A percentile compares a stretch with the other conserved stretches of the same genome.
These are phyloP conservation scores for Harmothoe impar DNA, from an alignment of 2,888 invertebrate species.

Conservation along the genomic window DNA sequence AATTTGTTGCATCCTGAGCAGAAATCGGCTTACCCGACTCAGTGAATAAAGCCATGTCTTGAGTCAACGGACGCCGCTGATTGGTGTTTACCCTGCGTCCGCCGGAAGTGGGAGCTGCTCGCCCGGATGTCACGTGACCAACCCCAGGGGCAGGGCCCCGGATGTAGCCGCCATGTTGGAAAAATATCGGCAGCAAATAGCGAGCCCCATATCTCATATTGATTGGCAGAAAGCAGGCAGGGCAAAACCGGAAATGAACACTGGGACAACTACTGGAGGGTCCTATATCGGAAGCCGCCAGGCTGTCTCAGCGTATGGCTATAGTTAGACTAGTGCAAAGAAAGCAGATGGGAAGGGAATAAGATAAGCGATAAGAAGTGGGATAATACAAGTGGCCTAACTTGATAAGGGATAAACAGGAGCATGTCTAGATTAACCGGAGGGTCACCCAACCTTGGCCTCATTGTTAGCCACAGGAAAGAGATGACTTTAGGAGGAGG, in stretches of 20 bases:
- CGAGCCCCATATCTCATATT: not conserved
- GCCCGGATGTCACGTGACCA: not conserved
- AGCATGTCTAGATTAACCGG: too few relatives aligned
- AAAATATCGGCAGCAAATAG: slow-evolving; percentile 24
- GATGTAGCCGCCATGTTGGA: not conserved
- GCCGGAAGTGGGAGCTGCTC: not conserved
- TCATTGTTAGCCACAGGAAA: too few relatives aligned
- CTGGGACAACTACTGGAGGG: not conserved
- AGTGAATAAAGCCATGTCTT: not conserved
- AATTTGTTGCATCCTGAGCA: not conserved
- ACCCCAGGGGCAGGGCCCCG: not conserved
- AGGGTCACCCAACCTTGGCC: too few relatives aligned
- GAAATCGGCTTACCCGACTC: not conserved
- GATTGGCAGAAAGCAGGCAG: not conserved
- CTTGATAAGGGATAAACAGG: too few relatives aligned
- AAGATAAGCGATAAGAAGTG: too few relatives aligned
- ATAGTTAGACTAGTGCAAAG: too few relatives aligned
- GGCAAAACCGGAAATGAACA: slow-evolving; percentile 27
- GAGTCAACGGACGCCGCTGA: not conserved
- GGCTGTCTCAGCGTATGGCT: too few relatives aligned
- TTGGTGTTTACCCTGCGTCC: not conserved
- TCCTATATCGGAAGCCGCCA: too few relatives aligned
- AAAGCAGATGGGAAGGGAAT: too few relatives aligned
- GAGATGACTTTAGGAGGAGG: too few relatives aligned
- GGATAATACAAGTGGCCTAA: too few relatives aligned